Percentiles rank a stretch among this genome's conserved stretches.
These are phyloP conservation scores for Montipora sp. DNA, from an alignment of 64 coral and sea anemone genomes.

Conservation along the genomic window DNA sequence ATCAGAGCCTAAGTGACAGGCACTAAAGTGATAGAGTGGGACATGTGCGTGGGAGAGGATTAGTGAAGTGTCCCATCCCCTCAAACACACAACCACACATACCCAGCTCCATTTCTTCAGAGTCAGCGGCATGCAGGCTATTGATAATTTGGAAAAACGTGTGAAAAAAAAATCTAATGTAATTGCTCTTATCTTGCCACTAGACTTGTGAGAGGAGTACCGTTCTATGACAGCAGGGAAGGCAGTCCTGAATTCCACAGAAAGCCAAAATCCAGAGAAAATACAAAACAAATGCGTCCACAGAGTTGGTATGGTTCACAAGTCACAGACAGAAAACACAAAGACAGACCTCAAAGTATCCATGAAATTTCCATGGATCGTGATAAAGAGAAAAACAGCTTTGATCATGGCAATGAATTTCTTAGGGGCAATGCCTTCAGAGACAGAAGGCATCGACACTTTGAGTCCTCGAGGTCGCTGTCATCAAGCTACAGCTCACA, in stretches of 20 bases:
- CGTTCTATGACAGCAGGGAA: neutral
- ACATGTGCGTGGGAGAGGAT: too few relatives aligned
- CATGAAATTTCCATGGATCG: slow-evolving; percentile 64
- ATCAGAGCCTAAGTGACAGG: too few relatives aligned
- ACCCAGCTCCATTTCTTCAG: too few relatives aligned
- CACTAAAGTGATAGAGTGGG: too few relatives aligned
- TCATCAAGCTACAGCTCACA: slow-evolving; percentile 90
- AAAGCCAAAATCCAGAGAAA: neutral
- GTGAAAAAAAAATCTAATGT: neutral
- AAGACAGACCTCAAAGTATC: slow-evolving; percentile 70
- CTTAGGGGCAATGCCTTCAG: slow-evolving; percentile 26
- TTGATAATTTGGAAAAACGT: too few relatives aligned
- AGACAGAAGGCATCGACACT: slow-evolving; percentile 38
- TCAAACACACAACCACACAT: too few relatives aligned
- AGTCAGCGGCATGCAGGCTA: too few relatives aligned
- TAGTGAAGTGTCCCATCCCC: too few relatives aligned
- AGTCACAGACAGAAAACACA: slow-evolving; percentile 21
- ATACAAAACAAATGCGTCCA: slow-evolving; percentile 42
- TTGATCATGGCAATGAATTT: neutral
- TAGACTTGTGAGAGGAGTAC: neutral
- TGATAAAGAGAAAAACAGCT: neutral
- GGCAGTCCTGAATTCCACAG: slow-evolving; percentile 6
- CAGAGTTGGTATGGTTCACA: slow-evolving; percentile 79
- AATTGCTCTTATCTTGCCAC: neutral
- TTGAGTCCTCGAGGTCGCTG: slow-evolving; percentile 67